Percentiles rank a stretch among this genome's conserved stretches.
phyloP scores from a whole-genome alignment of 2,113 vertebrate species.

The Mesocricetus auratus region DNA sequence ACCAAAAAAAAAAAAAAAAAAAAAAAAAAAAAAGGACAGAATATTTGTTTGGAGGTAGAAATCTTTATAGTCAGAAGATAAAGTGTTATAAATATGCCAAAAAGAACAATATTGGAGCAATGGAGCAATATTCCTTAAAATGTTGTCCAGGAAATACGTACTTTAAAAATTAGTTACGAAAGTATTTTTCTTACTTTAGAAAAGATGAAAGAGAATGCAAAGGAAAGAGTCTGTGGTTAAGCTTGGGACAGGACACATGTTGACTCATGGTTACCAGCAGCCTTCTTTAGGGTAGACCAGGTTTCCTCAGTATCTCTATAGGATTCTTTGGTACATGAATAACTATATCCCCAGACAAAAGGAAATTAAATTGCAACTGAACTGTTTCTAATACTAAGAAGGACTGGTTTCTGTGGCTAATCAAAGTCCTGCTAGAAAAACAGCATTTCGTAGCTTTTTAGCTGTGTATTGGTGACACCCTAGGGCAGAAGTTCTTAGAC shows the following conservation, averaged over 20 bases:
- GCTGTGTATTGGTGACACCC: conserved; percentile 29
- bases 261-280: background rate
- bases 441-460: conserved; percentile 58
- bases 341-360: background rate
- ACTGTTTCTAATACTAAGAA: conserved; percentile 46
- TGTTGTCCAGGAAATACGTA: background rate
- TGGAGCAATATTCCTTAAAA: conserved; percentile 18
- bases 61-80: background rate
- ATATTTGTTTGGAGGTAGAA: conserved; percentile 36
- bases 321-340: background rate
- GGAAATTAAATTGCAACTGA: conserved; percentile 7
- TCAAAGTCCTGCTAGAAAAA: conserved; percentile 26
- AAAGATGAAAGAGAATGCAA: background rate
- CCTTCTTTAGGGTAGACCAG: background rate
- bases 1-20: too few species aligned
- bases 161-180: background rate
- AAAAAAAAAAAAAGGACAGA: too few species aligned
- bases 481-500: conserved; percentile 47
- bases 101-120: conserved; percentile 39
- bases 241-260: background rate
- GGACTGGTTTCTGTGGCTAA: conserved; percentile 43
- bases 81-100: background rate
- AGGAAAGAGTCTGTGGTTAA: background rate
- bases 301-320: background rate
- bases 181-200: conserved; percentile 19